A percentile compares a stretch with the other conserved stretches of the same genome.
Evolutionary conservation across 2,888 invertebrate species (phyloP).

Genomic region (Lomographa bimaculata): DNA sequence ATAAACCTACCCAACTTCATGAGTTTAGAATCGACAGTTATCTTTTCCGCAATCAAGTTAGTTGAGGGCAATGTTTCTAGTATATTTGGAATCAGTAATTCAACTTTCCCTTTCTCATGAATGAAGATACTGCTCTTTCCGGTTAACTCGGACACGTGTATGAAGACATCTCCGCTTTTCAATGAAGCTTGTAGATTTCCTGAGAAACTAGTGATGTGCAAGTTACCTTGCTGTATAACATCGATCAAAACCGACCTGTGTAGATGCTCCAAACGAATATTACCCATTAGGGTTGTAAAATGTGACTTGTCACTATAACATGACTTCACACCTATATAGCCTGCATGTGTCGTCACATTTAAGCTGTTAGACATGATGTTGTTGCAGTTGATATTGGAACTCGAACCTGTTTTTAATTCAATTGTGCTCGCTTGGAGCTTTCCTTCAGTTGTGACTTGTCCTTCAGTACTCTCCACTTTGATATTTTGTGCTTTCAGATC

Average conservation of each 20-base stretch:
- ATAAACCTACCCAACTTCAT: slow-evolving; percentile 72
- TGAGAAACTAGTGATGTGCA: slow-evolving; percentile 71
- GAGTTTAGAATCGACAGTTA: slow-evolving; percentile 73
- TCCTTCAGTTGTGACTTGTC: slow-evolving; percentile 61
- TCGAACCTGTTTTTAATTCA: slow-evolving; percentile 70
- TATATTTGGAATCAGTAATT: slow-evolving; percentile 68
- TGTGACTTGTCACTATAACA: slow-evolving; percentile 77
- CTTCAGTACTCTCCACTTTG: slow-evolving; percentile 67
- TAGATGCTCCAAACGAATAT: slow-evolving; percentile 63
- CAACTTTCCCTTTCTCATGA: slow-evolving; percentile 78
- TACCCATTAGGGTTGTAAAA: slow-evolving; percentile 74
- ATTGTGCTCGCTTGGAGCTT: slow-evolving; percentile 65
- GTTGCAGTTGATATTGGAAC: slow-evolving; percentile 64
- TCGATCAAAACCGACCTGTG: slow-evolving; percentile 73
- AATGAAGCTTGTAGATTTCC: slow-evolving; percentile 72
- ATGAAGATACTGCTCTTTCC: slow-evolving; percentile 79
- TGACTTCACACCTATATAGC: slow-evolving; percentile 69
- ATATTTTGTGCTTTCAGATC: slow-evolving; percentile 71
- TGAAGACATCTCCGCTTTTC: slow-evolving; percentile 75
- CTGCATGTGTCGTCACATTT: slow-evolving; percentile 66
- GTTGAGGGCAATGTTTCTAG: slow-evolving; percentile 71
- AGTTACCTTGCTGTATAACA: slow-evolving; percentile 73
- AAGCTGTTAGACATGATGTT: slow-evolving; percentile 73
- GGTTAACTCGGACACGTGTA: slow-evolving; percentile 70
- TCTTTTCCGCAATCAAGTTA: slow-evolving; percentile 77